These are phyloP conservation scores for Heliconius melpomene DNA, from an alignment of 1,140 invertebrate genomes.

Conservation along the genomic window DNA sequence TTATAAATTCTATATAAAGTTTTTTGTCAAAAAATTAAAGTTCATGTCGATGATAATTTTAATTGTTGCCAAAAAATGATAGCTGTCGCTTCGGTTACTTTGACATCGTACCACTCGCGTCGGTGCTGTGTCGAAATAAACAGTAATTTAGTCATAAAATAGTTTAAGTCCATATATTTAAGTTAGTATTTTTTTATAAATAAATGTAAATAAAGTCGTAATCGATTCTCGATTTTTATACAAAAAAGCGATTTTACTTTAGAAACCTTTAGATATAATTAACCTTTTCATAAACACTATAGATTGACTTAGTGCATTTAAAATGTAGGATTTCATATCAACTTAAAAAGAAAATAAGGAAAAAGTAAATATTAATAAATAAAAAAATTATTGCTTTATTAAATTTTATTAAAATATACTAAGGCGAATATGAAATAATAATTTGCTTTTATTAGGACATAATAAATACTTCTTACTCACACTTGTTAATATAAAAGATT, in stretches of 20 bases:
- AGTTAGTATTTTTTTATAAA: conserved; percentile 56
- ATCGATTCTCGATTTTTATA: conserved; percentile 35
- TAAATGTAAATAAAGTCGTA: conserved; percentile 72
- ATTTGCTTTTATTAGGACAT: not conserved
- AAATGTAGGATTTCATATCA: too few species aligned
- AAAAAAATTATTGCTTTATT: not conserved
- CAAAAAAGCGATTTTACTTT: not conserved
- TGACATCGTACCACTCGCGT: conserved; percentile 56
- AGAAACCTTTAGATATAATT: not conserved
- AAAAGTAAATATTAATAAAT: not conserved
- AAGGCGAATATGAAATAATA: too few species aligned
- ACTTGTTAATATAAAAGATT: not conserved
- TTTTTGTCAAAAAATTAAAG: conserved; percentile 53
- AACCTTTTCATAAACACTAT: not conserved
- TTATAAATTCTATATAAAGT: conserved; percentile 15
- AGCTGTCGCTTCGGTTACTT: conserved; percentile 42
- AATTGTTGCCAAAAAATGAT: conserved; percentile 64
- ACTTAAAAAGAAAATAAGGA: not conserved
- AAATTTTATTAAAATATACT: not conserved
- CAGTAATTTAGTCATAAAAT: conserved; percentile 68
- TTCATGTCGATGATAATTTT: conserved; percentile 35
- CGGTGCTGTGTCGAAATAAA: conserved; percentile 66
- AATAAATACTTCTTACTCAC: not conserved
- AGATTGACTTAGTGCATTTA: too few species aligned
- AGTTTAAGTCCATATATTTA: conserved; percentile 53